Conservation (phyloP, 2,888 invertebrate species). For the Morpho deidamia region DNA sequence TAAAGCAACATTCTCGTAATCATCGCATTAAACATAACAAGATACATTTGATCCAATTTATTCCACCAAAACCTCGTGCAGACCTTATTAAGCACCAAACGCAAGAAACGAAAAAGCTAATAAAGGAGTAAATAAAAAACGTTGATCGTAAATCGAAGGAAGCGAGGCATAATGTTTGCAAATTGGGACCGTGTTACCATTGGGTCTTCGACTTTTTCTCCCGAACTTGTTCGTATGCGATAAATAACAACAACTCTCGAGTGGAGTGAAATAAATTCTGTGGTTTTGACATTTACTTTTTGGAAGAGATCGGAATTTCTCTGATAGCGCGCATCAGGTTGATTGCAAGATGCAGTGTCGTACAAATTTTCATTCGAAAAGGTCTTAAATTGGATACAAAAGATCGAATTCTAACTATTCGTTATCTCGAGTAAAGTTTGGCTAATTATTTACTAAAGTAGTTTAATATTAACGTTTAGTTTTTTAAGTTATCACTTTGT, state of each 20-base stretch:
- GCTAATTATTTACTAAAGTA: too few species aligned
- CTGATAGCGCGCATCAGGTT: not conserved
- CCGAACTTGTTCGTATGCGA: slow-evolving; percentile 45
- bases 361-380: too few species aligned
- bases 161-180: slow-evolving; percentile 46
- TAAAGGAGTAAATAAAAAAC: slow-evolving; percentile 30
- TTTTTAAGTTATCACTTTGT: too few species aligned
- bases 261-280: slow-evolving; percentile 42
- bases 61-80: slow-evolving; percentile 16
- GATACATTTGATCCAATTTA: slow-evolving; percentile 24
- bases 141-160: slow-evolving; percentile 22
- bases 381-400: too few species aligned
- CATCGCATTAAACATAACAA: not conserved
- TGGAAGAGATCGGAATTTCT: slow-evolving; percentile 21
- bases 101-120: slow-evolving; percentile 28
- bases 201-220: slow-evolving; percentile 36
- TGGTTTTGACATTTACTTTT: slow-evolving; percentile 42
- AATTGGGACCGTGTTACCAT: slow-evolving; percentile 38
- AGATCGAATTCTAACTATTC: too few species aligned
- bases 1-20: not conserved
- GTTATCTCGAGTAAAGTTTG: too few species aligned
- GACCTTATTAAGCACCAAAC: slow-evolving; percentile 26
- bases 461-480: too few species aligned
- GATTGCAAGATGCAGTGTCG: too few species aligned
- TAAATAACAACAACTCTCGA: slow-evolving; percentile 45